Conservation (phyloP, 1,140 invertebrate species). For the Papilio xuthus region DNA sequence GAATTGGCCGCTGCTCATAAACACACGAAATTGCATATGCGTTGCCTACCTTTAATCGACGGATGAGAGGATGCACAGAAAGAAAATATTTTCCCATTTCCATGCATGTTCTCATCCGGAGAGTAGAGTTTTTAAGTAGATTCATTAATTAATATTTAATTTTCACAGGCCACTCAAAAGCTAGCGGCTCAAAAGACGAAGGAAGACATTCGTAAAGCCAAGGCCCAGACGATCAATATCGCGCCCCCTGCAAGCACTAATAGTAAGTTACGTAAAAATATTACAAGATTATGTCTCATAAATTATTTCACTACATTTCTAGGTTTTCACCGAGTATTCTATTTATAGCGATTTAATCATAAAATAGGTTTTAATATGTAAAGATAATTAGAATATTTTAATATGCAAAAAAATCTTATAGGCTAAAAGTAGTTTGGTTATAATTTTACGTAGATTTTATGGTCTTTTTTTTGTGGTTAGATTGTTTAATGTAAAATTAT, state of each 20-base stretch:
- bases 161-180: constrained; percentile 85
- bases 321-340: constrained; percentile 10
- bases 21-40: too few species aligned
- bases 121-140: too few species aligned
- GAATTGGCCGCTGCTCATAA: too few species aligned
- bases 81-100: too few species aligned
- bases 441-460: too few species aligned
- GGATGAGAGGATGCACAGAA: too few species aligned
- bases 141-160: background rate
- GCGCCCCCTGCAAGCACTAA: constrained; percentile 74
- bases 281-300: constrained; percentile 23
- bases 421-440: too few species aligned
- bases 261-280: constrained; percentile 49
- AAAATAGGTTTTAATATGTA: background rate
- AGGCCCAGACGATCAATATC: constrained; percentile 81
- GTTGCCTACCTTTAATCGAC: too few species aligned
- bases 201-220: constrained; percentile 88
- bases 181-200: constrained; percentile 92
- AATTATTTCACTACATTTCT: constrained; percentile 16
- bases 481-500: too few species aligned
- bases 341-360: background rate
- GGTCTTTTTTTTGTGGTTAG: too few species aligned
- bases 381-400: constrained; percentile 22
- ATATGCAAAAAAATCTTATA: too few species aligned
- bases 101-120: too few species aligned